Evolutionary conservation across 2,113 vertebrate species (phyloP), one percentile per base, ranked within the genome.

Genomic region (Symphodus melops): DNA sequence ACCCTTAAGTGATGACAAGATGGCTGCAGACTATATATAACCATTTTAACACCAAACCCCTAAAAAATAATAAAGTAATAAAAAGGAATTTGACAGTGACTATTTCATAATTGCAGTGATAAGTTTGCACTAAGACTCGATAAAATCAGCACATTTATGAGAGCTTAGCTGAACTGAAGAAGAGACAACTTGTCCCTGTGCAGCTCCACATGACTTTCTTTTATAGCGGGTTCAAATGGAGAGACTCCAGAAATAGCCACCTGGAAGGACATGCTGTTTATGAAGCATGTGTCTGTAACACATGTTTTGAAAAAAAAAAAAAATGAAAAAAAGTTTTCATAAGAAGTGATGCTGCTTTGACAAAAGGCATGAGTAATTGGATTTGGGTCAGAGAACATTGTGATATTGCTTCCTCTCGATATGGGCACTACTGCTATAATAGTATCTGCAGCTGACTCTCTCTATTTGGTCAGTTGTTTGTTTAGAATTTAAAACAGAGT

Each of bases 211-310:
- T 82, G 84, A 68, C 81, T 78, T 64, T 62, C 70, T 80, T 76
- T 78, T 78, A 86, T 83, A 77, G 46, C 46, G 6, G 46, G 5
- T 19, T 48, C 1, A 48, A 16, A 48, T 4, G 17, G 16, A 48
- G 71, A 70, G n/a, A 66, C 84, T 48, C 46, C 82, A 46, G 64
- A 88, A 90, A 86, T 89, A 88, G 49, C 14, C 73, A 11, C 57
- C 42, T n/a, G 69, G 58, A 73, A 72, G 87, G 87, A 90, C 82
- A 83, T 49, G 52, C 62, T 73, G 83, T 87, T 84, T 79, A 57
- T 33, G 33, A 74, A 60, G 49, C 66, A 81, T 87, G 77, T 67
- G 69, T 60, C 71, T 62, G 41, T 25, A 69, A 41, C 71, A 82
- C 68, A 70, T 68, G 62, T 44, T 79, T 12, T 65, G 54, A 56